These are phyloP conservation scores for Papilio protenor DNA, from an alignment of 2,888 invertebrate species.

Conservation along the genomic window DNA sequence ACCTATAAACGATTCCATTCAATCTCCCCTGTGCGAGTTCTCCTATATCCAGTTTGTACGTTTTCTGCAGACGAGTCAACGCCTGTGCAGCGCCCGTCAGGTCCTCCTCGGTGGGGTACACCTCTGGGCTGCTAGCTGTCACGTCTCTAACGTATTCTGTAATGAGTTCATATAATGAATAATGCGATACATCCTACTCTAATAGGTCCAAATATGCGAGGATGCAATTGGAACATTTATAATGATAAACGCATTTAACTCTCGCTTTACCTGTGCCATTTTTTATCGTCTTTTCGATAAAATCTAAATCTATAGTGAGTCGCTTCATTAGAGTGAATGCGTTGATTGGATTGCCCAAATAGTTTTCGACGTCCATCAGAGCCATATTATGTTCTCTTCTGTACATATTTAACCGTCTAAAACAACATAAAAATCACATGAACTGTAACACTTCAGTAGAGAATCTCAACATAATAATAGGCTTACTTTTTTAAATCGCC, in stretches of 20 bases:
- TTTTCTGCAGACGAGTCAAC: constrained; percentile 1
- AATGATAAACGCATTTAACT: no score
- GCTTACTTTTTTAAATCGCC: constrained; percentile 90
- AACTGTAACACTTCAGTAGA: not conserved
- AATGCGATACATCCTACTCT: no score
- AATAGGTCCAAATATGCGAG: no score
- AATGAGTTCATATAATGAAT: not conserved
- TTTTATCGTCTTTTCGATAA: constrained; percentile 89
- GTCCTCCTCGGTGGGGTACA: constrained; percentile 12
- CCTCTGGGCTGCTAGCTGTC: not conserved
- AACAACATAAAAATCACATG: not conserved
- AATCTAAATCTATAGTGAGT: constrained; percentile 95
- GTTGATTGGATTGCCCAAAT: constrained; percentile 96
- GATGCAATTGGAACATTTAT: no score
- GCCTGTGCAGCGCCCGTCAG: not conserved
- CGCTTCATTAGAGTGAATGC: constrained; percentile 96
- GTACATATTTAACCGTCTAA: constrained; percentile 66
- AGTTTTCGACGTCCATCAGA: constrained; percentile 89
- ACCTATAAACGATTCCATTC: constrained; percentile 5
- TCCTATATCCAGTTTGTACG: not conserved
- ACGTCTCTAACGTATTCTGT: not conserved
- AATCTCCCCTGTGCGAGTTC: constrained; percentile 15
- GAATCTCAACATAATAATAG: not conserved
- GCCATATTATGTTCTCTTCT: constrained; percentile 90
- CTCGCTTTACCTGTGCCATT: constrained; percentile 61